Evolutionary conservation across 1,140 invertebrate species (phyloP), one percentile per base, ranked within the genome.

Genomic region (Atta colombica): DNA sequence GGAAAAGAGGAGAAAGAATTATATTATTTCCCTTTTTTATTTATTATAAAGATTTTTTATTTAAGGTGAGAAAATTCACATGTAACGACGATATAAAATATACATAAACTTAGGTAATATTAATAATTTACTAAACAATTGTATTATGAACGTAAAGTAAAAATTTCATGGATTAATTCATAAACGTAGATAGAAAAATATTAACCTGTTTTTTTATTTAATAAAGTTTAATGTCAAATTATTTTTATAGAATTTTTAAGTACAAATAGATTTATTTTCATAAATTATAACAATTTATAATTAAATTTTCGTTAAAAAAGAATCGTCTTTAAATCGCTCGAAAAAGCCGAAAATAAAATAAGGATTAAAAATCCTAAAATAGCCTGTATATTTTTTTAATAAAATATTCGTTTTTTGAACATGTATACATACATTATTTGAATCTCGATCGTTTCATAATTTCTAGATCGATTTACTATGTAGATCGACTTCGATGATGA

Each of bases 401-500:
- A 25, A 31, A 35, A 35, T 28, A 63, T 31, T 25, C 0, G 4
- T 58, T 53, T 8, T 18, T 35, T 1, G 0, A 31, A 14, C 28
- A 35, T 35, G 6, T 35, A 35, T 35, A 35, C 5, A 35, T 35
- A 35, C 6, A n/a, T 72, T 35, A 72, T 72, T 72, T 14, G 68
- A 16, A 28, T 1, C 5, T 28, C 45, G n/a, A 68, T 69, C 49
- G 45, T 18, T n/a, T 18, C 63, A 10, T 55, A 81, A 49, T 69
- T 69, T 68, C 16, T 21, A 31, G 10, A 28, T 45, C 21, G 53
- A 74, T 74, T 74, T 45, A n/a, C 0, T 5, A 35, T n/a, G 2
- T 61, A 49, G 39, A 35, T 82, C 69, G 55, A 51, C 25, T 84
- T 84, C 25, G 10, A 69, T 12, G n/a, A 75, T 21, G n/a, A 75